These are phyloP conservation scores for Thalassophryne amazonica DNA, from an alignment of 2,797 vertebrate species.

Conservation along the genomic window DNA sequence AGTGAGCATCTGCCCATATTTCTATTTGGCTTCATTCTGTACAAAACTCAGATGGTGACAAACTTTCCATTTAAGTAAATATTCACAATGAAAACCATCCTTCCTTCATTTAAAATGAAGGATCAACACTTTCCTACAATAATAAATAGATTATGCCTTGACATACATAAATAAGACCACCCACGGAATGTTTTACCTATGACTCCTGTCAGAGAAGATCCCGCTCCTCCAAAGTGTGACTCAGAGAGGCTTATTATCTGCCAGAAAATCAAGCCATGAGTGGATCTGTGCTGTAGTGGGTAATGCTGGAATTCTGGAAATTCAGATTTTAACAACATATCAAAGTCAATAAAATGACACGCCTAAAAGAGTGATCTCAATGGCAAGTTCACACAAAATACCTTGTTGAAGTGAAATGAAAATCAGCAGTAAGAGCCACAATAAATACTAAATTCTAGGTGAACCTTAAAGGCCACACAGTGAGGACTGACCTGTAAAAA, in stretches of 20 bases:
- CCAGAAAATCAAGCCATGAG: conserved; percentile 4
- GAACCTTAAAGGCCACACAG: neutral
- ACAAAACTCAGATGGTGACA: conserved; percentile 33
- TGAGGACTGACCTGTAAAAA: neutral
- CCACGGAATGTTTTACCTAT: neutral
- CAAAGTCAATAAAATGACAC: neutral
- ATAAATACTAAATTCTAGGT: conserved; percentile 22
- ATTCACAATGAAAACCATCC: neutral
- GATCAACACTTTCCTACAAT: conserved; percentile 19
- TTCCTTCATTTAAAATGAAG: conserved; percentile 13
- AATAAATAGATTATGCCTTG: conserved; percentile 73
- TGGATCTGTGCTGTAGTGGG: conserved; percentile 7
- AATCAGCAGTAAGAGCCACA: neutral
- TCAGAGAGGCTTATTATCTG: conserved; percentile 26
- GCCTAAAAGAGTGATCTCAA: neutral
- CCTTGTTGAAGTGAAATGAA: neutral
- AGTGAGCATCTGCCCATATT: neutral
- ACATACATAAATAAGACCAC: conserved; percentile 65
- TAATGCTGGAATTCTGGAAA: neutral
- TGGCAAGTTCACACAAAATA: neutral
- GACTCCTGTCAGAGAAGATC: conserved; percentile 52
- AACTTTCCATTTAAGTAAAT: conserved; percentile 1
- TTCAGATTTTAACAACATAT: neutral
- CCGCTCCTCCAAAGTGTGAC: conserved; percentile 52
- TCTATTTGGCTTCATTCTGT: conserved; percentile 26